Base-by-base conservation (phyloP, 2,888 invertebrate genomes). In the Mesorhabditis belari region DNA sequence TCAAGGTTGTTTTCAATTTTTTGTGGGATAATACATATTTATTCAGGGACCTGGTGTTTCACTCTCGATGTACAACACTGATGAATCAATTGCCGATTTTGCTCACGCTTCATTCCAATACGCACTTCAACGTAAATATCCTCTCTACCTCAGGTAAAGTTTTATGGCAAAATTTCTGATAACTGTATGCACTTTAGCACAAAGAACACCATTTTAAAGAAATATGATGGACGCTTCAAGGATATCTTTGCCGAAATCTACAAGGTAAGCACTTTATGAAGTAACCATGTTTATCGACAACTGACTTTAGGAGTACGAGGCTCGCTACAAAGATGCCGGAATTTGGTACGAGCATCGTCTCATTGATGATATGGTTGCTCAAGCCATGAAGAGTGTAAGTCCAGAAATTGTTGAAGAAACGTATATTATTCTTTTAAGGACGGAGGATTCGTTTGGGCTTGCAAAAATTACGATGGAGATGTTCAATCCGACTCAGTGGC, bases 371-470 rank as follows among this genome's bases (percentile, higher is more conserved):
- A 96, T 96, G 96, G 95, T 96, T 17, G 96, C 96, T 2, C 93
- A 94, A 55, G 70, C 69, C 58, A 72, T 74, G 67, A 71, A 96
- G 83, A 91, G 92, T 0, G n/a, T n/a, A n/a, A n/a, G n/a, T n/a
- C n/a, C n/a, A n/a, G n/a, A n/a, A n/a, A n/a, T n/a, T n/a, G n/a
- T n/a, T n/a, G n/a, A n/a, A n/a, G n/a, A n/a, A n/a, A n/a, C n/a
- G n/a, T n/a, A n/a, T n/a, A n/a, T n/a, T n/a, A n/a, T n/a, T n/a
- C n/a, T n/a, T n/a, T n/a, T n/a, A n/a, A n/a, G n/a, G 92, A 93
- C 77, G 98, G 98, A 71, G 96, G 96, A 50, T 98, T 96, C 82
- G 94, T 98, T 0, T 98, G 96, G 96, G 94, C 96, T 6, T 98
- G 96, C 83, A 98, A 98, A 83, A 98, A 98, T 83, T 98, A 98